phyloP scores from a whole-genome alignment of 2,797 vertebrate species.

The Spondyliosoma cantharus region DNA sequence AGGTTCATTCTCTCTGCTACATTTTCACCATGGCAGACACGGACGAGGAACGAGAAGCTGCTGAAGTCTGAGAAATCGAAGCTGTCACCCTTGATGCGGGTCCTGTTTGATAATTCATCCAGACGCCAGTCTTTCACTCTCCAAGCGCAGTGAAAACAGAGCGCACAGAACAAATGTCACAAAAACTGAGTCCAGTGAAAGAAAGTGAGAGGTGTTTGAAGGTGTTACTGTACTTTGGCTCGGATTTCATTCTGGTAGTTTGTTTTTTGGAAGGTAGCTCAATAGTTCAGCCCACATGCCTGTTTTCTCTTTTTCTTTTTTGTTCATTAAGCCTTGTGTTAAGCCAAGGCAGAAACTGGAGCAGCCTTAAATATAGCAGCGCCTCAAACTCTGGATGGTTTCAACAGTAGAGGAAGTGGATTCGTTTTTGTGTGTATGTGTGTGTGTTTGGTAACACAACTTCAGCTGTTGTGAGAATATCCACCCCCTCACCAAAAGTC shows the following conservation, averaged over 20 bases:
- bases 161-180: background rate
- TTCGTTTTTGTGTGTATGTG: background rate
- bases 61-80: conserved; percentile 6
- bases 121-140: background rate
- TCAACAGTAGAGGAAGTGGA: conserved; percentile 30
- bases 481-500: conserved; percentile 65
- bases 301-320: background rate
- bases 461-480: conserved; percentile 65
- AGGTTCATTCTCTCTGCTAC: background rate
- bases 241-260: conserved; percentile 13
- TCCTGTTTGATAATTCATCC: conserved; percentile 11
- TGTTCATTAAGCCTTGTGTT: conserved; percentile 25
- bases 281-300: background rate
- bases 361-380: conserved; percentile 42
- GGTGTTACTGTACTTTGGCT: background rate
- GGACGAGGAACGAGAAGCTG: background rate
- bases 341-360: conserved; percentile 33
- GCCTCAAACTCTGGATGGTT: conserved; percentile 41
- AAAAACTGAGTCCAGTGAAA: background rate
- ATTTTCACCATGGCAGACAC: background rate
- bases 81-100: conserved; percentile 1
- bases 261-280: background rate
- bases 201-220: background rate
- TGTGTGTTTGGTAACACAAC: conserved; percentile 38
- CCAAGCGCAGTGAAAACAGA: background rate